Base-by-base conservation (phyloP, 2,113 vertebrate species). In the Protobothrops flavoviridis region DNA sequence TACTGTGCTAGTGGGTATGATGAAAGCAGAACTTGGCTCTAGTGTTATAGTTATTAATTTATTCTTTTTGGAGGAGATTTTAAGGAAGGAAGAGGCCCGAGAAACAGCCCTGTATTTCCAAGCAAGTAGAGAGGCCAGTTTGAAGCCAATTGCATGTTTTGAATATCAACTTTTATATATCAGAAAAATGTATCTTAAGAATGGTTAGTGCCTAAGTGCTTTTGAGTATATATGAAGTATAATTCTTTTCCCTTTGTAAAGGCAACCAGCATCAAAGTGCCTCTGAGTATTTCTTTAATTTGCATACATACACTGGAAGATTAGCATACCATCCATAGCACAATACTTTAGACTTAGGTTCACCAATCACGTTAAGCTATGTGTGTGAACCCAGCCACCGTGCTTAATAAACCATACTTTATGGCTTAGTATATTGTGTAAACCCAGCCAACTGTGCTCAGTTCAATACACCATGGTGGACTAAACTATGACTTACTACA, bases 21-120 rank as follows among this genome's bases (percentile, higher is more conserved):
- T 12, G 5, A 43, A 93, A 20, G 10, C 48, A 33, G 48, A 88
- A 74, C 89, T 24, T 59, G 95, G 39, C 0, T n/a, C 64, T 50
- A 61, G 3, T 86, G 93, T 85, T 91, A 93, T 89, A 56, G 95
- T 96, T 96, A 91, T 94, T 95, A 89, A 93, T 94, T 94, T 95
- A 94, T 96, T 95, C 95, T 29, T 23, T 89, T 94, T 93, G 93
- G 95, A 94, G 95, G 96, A 96, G 94, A 96, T 96, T 96, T 95
- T 94, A 91, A 24, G 59, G 59, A 4, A 90, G 92, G 93, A 48
- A 24, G 26, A 20, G 55, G 12, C 9, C 21, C 13, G 57, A 0
- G 52, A 53, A 93, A 57, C 50, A 64, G 24, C 48, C 24, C 55
- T 15, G 20, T 4, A 7, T 56, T 48, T 87, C 3, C 24, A 53